Conservation (phyloP, 2,113 vertebrate genomes). For the Cephalophus harveyi region DNA sequence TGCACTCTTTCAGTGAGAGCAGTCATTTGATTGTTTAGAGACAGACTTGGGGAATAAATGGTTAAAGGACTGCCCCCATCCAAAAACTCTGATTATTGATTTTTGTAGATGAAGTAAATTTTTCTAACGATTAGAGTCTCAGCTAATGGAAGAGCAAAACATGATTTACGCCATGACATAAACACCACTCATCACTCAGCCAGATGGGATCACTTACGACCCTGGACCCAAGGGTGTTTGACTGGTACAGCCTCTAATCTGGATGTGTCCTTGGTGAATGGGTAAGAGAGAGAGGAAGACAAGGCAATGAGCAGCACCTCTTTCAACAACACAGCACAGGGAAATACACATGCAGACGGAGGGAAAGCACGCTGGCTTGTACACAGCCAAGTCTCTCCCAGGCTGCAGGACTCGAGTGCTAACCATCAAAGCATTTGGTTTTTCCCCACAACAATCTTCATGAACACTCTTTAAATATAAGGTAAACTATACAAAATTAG, state of each 20-base stretch:
- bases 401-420: neutral
- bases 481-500: conserved; percentile 7
- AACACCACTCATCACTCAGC: conserved; percentile 46
- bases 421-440: neutral
- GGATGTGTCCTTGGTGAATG: conserved; percentile 33
- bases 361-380: neutral
- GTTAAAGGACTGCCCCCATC: neutral
- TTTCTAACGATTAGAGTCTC: conserved; percentile 58
- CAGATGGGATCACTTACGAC: conserved; percentile 65
- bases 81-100: conserved; percentile 60
- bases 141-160: conserved; percentile 32
- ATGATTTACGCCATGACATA: conserved; percentile 54
- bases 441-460: neutral
- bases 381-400: neutral
- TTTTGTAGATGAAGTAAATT: conserved; percentile 9
- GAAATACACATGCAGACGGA: neutral
- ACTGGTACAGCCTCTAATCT: conserved; percentile 37
- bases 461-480: neutral
- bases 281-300: conserved; percentile 22
- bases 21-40: conserved; percentile 49
- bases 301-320: neutral
- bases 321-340: conserved; percentile 11
- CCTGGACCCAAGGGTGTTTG: conserved; percentile 59
- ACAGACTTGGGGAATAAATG: neutral
- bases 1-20: conserved; percentile 22